Evolutionary conservation across 2,797 vertebrate species (phyloP), one percentile per base, ranked within the genome.

Genomic region (Anabas testudineus): DNA sequence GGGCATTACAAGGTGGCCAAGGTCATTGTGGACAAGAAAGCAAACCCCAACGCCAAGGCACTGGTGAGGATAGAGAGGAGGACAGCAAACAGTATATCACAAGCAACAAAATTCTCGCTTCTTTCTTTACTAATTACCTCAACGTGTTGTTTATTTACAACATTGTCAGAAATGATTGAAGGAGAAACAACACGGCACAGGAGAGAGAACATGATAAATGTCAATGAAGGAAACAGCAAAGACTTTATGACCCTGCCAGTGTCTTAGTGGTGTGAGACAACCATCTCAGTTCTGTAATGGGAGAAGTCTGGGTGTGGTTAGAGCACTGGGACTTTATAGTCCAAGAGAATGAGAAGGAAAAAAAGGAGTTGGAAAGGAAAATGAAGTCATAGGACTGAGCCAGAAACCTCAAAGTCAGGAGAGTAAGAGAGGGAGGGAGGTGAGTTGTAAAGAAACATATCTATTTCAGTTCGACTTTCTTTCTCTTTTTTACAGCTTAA

Each of bases 1-100:
- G 97, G 97, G 22, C 98, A 99, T 87, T 99, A 98, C 94, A 99
- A 99, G 91, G 97, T 99, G 30, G 97, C 98, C 24, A 99, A 99
- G 93, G 97, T 99, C 87, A 96, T 99, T 66, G 90, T 99, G 92
- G 98, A 99, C 90, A 98, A 98, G 92, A 98, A 97, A 85, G 97
- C 97, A 21, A 99, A 98, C 81, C 97, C 97, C 76, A 99, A 99
- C 42, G 98, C 97, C 93, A 99, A 98, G 92, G 97, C 98, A 46
- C 92, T 99, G 96, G 97, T 99, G 80, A 95, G 96, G 83, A 3
- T 2, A 15, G 6, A 18, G 41, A n/a, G 16, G 8, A 45, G 7
- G 37, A 14, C 3, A 16, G 34, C 42, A 54, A 10, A 51, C 49
- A 51, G n/a, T 6, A 65, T 34, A 55, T 46, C 21, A 10, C 39